Base-by-base conservation (phyloP, 1,140 invertebrate species). In the Thaumatotibia leucotreta region DNA sequence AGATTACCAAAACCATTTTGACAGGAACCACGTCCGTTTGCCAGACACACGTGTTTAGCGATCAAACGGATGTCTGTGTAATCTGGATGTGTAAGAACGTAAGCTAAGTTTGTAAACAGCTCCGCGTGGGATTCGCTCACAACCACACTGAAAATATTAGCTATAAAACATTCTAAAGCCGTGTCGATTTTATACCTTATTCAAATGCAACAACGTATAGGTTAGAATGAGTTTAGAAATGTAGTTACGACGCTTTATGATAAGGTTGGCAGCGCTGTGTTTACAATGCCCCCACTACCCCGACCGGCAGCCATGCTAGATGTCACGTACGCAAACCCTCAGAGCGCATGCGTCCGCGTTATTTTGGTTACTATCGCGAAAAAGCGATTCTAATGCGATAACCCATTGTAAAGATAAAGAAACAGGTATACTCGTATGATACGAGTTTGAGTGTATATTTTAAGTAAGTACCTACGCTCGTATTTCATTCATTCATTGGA, bases 311-410 rank as follows among this genome's bases (percentile, higher is more conserved):
- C 80, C 83, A 84, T 88, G 86, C 82, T 70, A 45, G 71, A 11
- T 80, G 84, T 88, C 86, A 88, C 86, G 86, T 88, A 88, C 86
- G 84, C 86, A 82, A 62, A 63, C 52, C 68, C 45, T 23, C 64
- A 65, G 10, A 29, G 83, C 85, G 86, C 86, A 84, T 86, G 84
- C 84, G 84, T 70, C 49, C 52, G 61, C 67, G 33, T 72, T 75
- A 77, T 75, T 75, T 77, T 71, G 70, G 72, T 69, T 69, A 65
- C 73, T 70, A 75, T 72, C 71, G 62, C 35, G 45, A 35, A 67
- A 69, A 67, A 52, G 64, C 70, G 66, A 75, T 71, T 35, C 52
- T 68, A 64, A 72, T 75, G 24, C 49, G 68, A 70, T 70, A 73
- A 65, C 64, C 17, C 9, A 33, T 27, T 62, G 52, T 23, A 2